Evolutionary conservation across 2,113 vertebrate genomes (phyloP).

Genomic region (Eretmochelys imbricata): DNA sequence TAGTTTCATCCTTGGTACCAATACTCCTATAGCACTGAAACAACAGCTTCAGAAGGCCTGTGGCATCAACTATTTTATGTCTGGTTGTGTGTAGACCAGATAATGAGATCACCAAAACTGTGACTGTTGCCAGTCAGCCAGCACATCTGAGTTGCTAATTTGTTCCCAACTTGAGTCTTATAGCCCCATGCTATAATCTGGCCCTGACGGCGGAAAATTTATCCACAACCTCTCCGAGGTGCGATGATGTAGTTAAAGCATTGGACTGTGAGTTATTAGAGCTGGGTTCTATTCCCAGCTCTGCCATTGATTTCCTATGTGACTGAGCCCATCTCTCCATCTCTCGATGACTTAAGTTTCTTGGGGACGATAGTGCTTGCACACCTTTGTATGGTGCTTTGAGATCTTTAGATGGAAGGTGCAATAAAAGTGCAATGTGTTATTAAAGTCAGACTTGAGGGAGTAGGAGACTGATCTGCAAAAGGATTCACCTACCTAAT

Average conservation of each 20-base stretch:
- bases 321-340: not conserved
- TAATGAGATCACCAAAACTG: slow-evolving; percentile 12
- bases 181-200: not conserved
- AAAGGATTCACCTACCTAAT: not conserved
- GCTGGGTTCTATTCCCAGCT: not conserved
- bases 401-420: not conserved
- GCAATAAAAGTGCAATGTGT: not conserved
- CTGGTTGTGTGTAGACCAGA: slow-evolving; percentile 49
- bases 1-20: slow-evolving; percentile 16
- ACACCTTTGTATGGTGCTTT: fast-evolving
- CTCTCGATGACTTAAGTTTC: not conserved
- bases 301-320: fast-evolving
- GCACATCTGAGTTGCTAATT: not conserved
- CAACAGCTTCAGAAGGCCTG: slow-evolving; percentile 47
- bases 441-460: not conserved
- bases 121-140: not conserved
- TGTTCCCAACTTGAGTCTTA: not conserved
- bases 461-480: not conserved
- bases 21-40: slow-evolving; percentile 39
- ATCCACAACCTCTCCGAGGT: not conserved
- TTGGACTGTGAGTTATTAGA: fast-evolving
- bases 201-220: not conserved
- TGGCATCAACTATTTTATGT: slow-evolving; percentile 30
- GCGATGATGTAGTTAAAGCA: not conserved
- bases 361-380: not conserved